Percentiles rank a stretch among this genome's conserved stretches.
Evolutionary conservation across 2,888 invertebrate genomes (phyloP).

Genomic region (Drosophila picticornis): DNA sequence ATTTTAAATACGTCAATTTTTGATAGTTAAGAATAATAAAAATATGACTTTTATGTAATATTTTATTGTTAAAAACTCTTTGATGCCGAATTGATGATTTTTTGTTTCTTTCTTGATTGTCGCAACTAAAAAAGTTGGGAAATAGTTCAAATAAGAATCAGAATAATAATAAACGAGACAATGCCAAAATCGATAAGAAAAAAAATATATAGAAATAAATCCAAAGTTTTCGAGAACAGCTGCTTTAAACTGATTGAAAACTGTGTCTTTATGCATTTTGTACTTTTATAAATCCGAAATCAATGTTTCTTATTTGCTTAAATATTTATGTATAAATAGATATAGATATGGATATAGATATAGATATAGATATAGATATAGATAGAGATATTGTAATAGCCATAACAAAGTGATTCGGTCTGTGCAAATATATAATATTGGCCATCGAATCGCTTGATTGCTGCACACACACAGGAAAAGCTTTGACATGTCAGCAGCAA

Average conservation of each 20-base stretch:
- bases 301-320: background rate
- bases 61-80: background rate
- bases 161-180: background rate
- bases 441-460: conserved; percentile 32
- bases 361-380: background rate
- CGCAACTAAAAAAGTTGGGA: fast-evolving
- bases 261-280: too few relatives aligned
- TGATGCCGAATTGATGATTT: background rate
- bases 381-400: background rate
- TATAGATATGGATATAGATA: background rate
- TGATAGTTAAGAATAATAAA: background rate
- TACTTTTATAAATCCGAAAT: background rate
- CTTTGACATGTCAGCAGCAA: background rate
- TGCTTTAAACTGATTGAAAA: background rate
- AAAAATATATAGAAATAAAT: background rate
- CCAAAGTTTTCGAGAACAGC: background rate
- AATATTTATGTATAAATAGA: background rate
- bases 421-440: background rate
- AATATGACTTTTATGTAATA: background rate
- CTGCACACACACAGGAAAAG: conserved; percentile 10
- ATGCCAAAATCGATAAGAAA: too few relatives aligned
- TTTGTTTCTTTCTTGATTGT: too few relatives aligned
- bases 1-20: background rate
- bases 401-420: background rate
- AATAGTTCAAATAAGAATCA: background rate